These are phyloP conservation scores for Molanna angustata DNA, from an alignment of 2,888 invertebrate genomes.

Conservation along the genomic window DNA sequence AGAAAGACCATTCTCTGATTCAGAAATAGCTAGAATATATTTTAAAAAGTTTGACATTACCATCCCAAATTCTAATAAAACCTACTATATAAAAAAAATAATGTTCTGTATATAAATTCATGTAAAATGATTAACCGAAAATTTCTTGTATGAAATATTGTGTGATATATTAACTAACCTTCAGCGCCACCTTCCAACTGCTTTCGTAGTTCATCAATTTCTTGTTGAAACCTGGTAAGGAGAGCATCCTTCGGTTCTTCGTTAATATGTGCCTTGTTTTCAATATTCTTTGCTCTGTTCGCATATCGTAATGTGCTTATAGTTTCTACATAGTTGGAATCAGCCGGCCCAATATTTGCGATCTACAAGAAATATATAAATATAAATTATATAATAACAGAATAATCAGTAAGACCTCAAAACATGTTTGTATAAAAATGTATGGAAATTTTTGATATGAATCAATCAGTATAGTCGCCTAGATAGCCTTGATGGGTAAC, in stretches of 20 bases:
- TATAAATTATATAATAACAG: too few species aligned
- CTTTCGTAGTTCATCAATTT: slow-evolving; percentile 88
- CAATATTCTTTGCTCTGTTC: slow-evolving; percentile 95
- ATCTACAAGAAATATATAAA: slow-evolving; percentile 56
- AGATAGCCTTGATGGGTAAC: too few species aligned
- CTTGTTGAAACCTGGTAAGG: slow-evolving; percentile 91
- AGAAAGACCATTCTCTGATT: slow-evolving; percentile 34
- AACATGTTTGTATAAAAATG: too few species aligned
- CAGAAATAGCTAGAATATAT: slow-evolving; percentile 21
- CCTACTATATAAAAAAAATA: too few species aligned
- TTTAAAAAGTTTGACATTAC: too few species aligned
- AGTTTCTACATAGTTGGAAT: slow-evolving; percentile 95
- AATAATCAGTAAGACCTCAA: too few species aligned
- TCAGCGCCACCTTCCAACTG: slow-evolving; percentile 74
- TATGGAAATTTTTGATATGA: too few species aligned
- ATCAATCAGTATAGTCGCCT: too few species aligned
- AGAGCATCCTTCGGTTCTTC: slow-evolving; percentile 97
- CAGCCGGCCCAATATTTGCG: slow-evolving; percentile 96
- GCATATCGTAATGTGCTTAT: slow-evolving; percentile 96
- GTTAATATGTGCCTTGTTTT: slow-evolving; percentile 93
- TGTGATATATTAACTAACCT: slow-evolving; percentile 41
- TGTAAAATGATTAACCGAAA: too few species aligned
- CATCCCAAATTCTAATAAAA: too few species aligned
- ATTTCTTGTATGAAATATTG: too few species aligned
- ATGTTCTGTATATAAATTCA: too few species aligned